Base-by-base conservation (phyloP, 2,888 invertebrate species). In the Metalampra italica region DNA sequence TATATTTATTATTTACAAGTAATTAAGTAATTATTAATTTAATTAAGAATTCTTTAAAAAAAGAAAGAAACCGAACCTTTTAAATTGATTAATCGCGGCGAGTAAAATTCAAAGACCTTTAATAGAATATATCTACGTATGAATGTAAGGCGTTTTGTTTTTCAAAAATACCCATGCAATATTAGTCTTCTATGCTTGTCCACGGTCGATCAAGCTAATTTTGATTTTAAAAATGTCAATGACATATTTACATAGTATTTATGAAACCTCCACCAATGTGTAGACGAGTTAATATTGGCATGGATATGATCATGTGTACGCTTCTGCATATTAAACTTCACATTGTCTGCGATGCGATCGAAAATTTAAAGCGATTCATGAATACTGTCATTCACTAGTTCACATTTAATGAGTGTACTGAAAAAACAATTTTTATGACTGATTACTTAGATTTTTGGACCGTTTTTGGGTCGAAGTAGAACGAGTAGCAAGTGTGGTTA, bases 261-360 rank as follows among this genome's bases (percentile, higher is more conserved):
- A 65, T 59, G 59, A 54, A 46, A 73, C 88, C 87, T 75, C 78
- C 86, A 86, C 86, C 86, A 54, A 74, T 73, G 71, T 58, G 58
- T 67, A 74, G 68, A 75, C 54, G 71, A 75, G 78, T 68, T 78
- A 86, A 87, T 88, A 87, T 87, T 87, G 86, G 80, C 71, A 61
- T 78, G 87, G 87, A 79, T 84, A 85, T 78, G 72, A 67, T 69
- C 59, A 70, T 59, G 61, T 57, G 62, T 52, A 50, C 46, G 46
- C 29, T 14, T n/a, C 22, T 37, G 22, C 11, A 9, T 30, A 15
- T 30, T 40, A 40, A 72, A 73, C 71, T 66, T 74, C 75, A 77
- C 75, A 76, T 76, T 68, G 71, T 79, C 76, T 80, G 82, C 78
- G 73, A 76, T 78, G 75, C 75, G 72, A 70, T 79, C 70, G 70